These are phyloP conservation scores for Datnioides undecimradiatus DNA, from an alignment of 2,113 vertebrate genomes.

Conservation along the genomic window DNA sequence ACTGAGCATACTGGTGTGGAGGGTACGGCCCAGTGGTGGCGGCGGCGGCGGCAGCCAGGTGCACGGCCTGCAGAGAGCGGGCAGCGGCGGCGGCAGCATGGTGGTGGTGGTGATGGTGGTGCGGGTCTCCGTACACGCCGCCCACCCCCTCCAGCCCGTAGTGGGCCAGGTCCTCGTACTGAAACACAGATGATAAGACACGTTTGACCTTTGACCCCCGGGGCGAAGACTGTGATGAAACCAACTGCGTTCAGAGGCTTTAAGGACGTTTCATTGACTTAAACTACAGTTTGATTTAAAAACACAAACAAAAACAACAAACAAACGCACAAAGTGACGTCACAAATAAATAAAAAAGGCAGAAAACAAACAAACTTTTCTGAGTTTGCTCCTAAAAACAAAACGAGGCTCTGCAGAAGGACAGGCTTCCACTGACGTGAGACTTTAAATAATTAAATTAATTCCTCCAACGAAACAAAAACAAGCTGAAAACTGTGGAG, in stretches of 20 bases:
- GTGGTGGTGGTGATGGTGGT: slow-evolving; percentile 75
- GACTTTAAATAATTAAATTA: no score
- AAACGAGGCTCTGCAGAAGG: background rate
- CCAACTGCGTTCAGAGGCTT: background rate
- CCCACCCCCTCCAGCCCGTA: slow-evolving; percentile 93
- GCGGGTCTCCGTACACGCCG: slow-evolving; percentile 91
- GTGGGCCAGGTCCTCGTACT: slow-evolving; percentile 96
- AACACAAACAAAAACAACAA: background rate
- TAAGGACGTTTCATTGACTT: background rate
- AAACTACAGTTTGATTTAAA: background rate
- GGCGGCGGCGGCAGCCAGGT: slow-evolving; percentile 87
- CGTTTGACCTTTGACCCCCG: slow-evolving; percentile 39
- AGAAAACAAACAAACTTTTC: background rate
- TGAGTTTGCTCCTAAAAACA: background rate
- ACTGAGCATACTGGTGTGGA: slow-evolving; percentile 90
- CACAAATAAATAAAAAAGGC: no score
- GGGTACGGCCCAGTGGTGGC: slow-evolving; percentile 82
- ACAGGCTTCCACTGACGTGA: no score
- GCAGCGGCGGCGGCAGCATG: slow-evolving; percentile 57
- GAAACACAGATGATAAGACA: slow-evolving; percentile 61
- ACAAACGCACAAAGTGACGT: background rate
- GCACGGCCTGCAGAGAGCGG: slow-evolving; percentile 91
- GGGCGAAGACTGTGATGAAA: background rate
- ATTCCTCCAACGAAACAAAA: background rate
- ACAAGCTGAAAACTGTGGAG: background rate